Evolutionary conservation across 1,140 invertebrate species (phyloP).

Genomic region (Tetragonula clypearis): DNA sequence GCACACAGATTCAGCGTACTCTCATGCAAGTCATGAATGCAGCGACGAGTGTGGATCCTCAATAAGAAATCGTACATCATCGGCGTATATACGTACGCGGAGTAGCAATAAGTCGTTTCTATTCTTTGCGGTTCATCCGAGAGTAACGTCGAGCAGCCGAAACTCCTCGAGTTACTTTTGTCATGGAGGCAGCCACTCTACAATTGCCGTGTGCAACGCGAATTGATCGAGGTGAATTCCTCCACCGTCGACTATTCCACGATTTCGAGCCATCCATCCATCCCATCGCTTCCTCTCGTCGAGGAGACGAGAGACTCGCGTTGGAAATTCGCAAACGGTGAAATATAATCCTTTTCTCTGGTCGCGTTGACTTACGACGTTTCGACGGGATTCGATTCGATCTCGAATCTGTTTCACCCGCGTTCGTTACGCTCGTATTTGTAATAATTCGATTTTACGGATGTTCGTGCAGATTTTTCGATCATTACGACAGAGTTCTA

Average conservation of each 20-base stretch:
- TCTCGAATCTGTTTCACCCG: too few species aligned
- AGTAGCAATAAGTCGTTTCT: slow-evolving; percentile 30
- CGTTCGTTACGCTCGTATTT: too few species aligned
- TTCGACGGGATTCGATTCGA: too few species aligned
- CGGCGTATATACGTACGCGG: neutral
- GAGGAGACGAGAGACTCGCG: neutral
- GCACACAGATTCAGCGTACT: neutral
- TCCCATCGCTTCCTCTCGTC: neutral
- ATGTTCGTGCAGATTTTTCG: too few species aligned
- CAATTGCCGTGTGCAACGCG: neutral
- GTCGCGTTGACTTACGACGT: too few species aligned
- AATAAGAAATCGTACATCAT: slow-evolving; percentile 33
- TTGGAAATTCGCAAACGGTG: neutral
- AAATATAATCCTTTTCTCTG: neutral
- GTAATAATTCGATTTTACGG: too few species aligned
- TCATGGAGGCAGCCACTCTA: neutral
- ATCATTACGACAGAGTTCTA: too few species aligned
- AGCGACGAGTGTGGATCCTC: neutral
- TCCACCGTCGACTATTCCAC: neutral
- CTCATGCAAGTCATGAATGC: slow-evolving; percentile 1
- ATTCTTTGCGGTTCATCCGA: slow-evolving; percentile 24
- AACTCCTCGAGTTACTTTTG: slow-evolving; percentile 17
- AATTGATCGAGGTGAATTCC: slow-evolving; percentile 3
- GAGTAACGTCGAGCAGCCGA: neutral
- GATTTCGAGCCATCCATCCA: neutral